A percentile compares a stretch with the other conserved stretches of the same genome.
Evolutionary conservation across 2,888 invertebrate species (phyloP).

Genomic region (Drosophila heteroneura): DNA sequence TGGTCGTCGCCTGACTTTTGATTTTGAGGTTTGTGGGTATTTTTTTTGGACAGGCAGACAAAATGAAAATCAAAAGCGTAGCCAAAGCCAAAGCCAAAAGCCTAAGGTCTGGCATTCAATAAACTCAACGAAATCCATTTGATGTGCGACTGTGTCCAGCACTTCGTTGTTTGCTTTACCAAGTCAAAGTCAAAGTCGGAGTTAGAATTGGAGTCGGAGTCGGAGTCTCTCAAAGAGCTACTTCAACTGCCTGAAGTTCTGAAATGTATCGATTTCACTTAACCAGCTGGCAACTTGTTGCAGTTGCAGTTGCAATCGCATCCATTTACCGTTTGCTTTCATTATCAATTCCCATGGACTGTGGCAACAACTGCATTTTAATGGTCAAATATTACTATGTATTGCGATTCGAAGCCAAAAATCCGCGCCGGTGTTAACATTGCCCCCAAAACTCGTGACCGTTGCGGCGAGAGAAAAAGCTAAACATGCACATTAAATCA

Average conservation of each 20-base stretch:
- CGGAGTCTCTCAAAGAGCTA: slow-evolving; percentile 6
- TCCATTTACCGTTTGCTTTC: slow-evolving; percentile 70
- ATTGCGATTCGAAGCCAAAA: slow-evolving; percentile 23
- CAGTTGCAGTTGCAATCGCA: slow-evolving; percentile 51
- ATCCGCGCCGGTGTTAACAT: slow-evolving; percentile 71
- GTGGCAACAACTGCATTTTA: slow-evolving; percentile 63
- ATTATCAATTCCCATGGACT: slow-evolving; percentile 72
- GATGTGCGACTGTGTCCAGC: slow-evolving; percentile 38
- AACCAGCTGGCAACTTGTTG: slow-evolving; percentile 58
- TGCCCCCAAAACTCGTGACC: slow-evolving; percentile 73
- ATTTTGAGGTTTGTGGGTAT: slow-evolving; percentile 6
- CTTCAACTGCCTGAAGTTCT: slow-evolving; percentile 60
- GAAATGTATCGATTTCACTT: slow-evolving; percentile 71
- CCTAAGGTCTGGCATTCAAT: slow-evolving; percentile 25
- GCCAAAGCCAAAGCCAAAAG: slow-evolving; percentile 26
- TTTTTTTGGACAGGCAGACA: slow-evolving; percentile 45
- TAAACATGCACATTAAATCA: slow-evolving; percentile 69
- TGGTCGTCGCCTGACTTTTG: slow-evolving; percentile 38
- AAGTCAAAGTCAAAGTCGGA: slow-evolving; percentile 23
- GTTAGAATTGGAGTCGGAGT: background rate
- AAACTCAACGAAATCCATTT: slow-evolving; percentile 49
- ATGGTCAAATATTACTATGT: slow-evolving; percentile 75
- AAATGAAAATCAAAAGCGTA: slow-evolving; percentile 45
- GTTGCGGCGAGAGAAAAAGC: slow-evolving; percentile 37
- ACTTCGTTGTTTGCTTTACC: slow-evolving; percentile 44